Percentiles rank a stretch among this genome's conserved stretches.
Conservation (phyloP, 2,113 vertebrate genomes). For the Sylvilagus bachmani region DNA sequence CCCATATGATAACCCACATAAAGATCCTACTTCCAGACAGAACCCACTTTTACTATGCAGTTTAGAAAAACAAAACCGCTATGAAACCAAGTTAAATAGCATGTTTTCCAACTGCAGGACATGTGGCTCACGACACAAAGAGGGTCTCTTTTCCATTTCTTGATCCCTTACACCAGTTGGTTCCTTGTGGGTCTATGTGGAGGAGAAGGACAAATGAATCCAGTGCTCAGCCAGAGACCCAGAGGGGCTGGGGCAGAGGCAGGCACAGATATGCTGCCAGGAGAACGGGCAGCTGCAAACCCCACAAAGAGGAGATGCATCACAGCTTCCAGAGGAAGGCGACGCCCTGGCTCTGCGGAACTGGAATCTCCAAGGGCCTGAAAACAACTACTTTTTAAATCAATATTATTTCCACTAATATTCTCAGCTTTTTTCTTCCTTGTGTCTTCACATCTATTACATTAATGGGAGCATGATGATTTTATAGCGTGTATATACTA, state of each 20-base stretch:
- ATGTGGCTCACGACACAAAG: background rate
- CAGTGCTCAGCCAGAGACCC: background rate
- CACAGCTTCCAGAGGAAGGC: background rate
- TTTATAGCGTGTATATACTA: background rate
- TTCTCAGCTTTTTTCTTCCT: background rate
- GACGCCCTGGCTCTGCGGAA: background rate
- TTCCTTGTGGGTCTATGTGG: background rate
- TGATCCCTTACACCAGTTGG: background rate
- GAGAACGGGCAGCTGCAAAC: background rate
- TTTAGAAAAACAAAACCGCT: background rate
- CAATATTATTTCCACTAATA: slow-evolving; percentile 43
- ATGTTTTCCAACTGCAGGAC: background rate
- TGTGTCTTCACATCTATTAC: slow-evolving; percentile 51
- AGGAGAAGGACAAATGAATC: background rate
- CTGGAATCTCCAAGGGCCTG: background rate
- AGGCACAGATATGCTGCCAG: background rate
- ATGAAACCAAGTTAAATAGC: background rate
- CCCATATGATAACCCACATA: background rate
- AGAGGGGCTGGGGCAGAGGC: background rate
- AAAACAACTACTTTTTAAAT: background rate
- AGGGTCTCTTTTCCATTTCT: background rate
- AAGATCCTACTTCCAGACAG: background rate
- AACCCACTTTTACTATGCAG: background rate
- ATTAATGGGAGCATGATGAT: slow-evolving; percentile 55
- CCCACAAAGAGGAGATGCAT: background rate